Percentiles rank a stretch among this genome's conserved stretches.
These are phyloP conservation scores for Theocolax elegans DNA, from an alignment of 1,140 invertebrate species.

Conservation along the genomic window DNA sequence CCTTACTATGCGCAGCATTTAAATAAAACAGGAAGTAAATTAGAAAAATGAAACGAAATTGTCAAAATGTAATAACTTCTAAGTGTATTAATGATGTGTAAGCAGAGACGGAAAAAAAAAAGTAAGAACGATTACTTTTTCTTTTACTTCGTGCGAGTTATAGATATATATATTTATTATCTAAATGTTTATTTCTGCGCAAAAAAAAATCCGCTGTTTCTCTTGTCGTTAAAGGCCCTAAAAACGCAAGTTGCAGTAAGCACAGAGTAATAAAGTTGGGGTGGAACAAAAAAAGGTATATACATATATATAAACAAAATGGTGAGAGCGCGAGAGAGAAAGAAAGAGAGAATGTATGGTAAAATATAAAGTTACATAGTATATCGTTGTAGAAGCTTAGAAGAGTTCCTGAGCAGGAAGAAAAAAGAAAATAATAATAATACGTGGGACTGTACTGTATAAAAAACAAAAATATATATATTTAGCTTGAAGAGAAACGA, in stretches of 20 bases:
- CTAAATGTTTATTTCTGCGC: constrained; percentile 3
- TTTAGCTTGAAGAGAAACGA: constrained; percentile 11
- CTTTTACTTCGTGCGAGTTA: constrained; percentile 10
- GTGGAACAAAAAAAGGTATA: no score
- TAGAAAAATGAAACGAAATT: constrained; percentile 26
- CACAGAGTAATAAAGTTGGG: no score
- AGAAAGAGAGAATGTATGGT: constrained; percentile 11
- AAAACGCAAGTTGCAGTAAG: no score
- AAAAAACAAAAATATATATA: constrained; percentile 15
- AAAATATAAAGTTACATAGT: neutral
- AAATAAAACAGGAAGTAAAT: no score
- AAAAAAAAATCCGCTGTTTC: no score
- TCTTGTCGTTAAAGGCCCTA: no score
- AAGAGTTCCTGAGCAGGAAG: constrained; percentile 28
- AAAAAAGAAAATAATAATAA: constrained; percentile 11
- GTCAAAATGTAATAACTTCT: constrained; percentile 20
- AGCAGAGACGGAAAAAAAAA: no score
- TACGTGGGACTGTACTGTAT: constrained; percentile 33
- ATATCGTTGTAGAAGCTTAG: constrained; percentile 17
- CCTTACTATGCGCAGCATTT: no score
- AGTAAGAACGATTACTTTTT: constrained; percentile 12
- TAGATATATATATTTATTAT: constrained; percentile 34
- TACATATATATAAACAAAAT: constrained; percentile 13
- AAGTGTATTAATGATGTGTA: constrained; percentile 5
- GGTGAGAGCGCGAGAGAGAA: neutral